A percentile compares a stretch with the other conserved stretches of the same genome.
phyloP scores from a whole-genome alignment of 2,888 invertebrate genomes.

The Dicyrtoma fusca region DNA sequence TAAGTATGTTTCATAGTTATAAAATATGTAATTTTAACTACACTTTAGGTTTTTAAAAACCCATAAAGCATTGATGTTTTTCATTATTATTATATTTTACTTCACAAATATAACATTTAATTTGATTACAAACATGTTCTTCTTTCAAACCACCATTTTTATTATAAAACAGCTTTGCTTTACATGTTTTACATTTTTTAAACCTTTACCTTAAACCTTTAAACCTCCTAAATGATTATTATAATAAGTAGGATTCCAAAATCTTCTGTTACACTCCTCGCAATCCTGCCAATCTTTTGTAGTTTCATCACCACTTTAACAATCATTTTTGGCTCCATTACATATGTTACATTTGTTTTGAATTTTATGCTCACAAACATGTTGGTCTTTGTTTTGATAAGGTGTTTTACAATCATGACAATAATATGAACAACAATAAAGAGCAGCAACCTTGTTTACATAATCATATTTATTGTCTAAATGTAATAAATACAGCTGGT shows the following conservation, averaged over 20 bases:
- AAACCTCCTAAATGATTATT: constrained; percentile 4
- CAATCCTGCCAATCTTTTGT: no score
- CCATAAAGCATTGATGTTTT: not conserved
- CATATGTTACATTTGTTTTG: not conserved
- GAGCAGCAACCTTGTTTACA: not conserved
- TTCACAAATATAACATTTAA: no score
- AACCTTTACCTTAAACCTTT: not conserved
- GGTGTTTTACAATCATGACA: no score
- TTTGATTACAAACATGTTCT: no score
- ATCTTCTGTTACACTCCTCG: not conserved
- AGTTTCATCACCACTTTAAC: no score
- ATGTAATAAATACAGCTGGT: not conserved
- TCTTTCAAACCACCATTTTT: not conserved
- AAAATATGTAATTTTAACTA: not conserved
- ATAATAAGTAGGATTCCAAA: no score
- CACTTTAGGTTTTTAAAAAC: not conserved
- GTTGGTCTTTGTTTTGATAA: no score
- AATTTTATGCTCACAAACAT: not conserved
- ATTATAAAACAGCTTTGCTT: not conserved
- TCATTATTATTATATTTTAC: not conserved
- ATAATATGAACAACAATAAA: not conserved
- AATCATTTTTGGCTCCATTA: no score
- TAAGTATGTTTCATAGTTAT: not conserved
- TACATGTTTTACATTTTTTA: not conserved
- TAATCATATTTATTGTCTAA: not conserved